Evolutionary conservation across 2,888 invertebrate species (phyloP).

Genomic region (Melanchra persicariae): DNA sequence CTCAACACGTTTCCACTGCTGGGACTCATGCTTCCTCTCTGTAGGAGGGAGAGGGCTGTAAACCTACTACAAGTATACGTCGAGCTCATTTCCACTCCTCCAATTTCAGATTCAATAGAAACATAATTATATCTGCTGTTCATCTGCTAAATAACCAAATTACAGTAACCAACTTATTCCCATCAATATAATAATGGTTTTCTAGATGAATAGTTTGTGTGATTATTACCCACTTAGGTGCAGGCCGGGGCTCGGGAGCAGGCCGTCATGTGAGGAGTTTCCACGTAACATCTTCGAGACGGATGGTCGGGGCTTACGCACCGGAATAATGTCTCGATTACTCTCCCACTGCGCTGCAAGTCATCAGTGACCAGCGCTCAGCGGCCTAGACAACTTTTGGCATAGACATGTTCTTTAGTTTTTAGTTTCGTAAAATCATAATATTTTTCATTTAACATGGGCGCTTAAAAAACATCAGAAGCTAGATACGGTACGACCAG

Average conservation of each 20-base stretch:
- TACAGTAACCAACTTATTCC: constrained; percentile 14
- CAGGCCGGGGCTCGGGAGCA: constrained; percentile 56
- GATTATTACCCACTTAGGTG: constrained; percentile 67
- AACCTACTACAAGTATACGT: background rate
- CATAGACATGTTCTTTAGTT: too few relatives aligned
- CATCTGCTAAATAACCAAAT: background rate
- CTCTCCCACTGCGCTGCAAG: constrained; percentile 66
- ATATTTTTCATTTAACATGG: too few relatives aligned
- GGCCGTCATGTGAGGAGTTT: constrained; percentile 76
- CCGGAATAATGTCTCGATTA: constrained; percentile 87
- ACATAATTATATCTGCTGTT: background rate
- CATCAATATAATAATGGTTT: constrained; percentile 30
- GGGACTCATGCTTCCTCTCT: background rate
- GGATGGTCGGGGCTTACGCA: constrained; percentile 80
- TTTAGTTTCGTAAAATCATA: too few relatives aligned
- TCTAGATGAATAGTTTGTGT: constrained; percentile 39
- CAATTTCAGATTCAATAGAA: background rate
- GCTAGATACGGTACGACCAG: too few relatives aligned
- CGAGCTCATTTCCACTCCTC: background rate
- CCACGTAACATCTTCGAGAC: constrained; percentile 76
- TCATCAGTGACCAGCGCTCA: constrained; percentile 50
- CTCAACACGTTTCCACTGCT: background rate
- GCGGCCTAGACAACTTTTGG: constrained; percentile 21
- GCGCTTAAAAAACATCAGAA: too few relatives aligned
- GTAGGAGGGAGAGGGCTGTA: background rate